phyloP scores from a whole-genome alignment of 2,797 vertebrate genomes.

The Oophaga sylvatica region DNA sequence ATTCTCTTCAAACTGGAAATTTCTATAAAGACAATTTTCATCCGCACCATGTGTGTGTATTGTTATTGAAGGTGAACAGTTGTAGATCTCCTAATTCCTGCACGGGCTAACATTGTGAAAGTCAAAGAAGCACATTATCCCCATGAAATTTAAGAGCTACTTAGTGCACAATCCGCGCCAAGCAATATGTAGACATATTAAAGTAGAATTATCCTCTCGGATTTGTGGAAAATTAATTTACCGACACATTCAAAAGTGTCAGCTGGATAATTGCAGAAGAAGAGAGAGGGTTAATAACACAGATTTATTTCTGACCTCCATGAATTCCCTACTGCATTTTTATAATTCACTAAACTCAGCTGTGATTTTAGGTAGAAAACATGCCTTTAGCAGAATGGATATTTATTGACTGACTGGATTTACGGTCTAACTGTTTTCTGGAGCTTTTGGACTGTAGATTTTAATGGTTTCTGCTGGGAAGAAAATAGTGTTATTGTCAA shows the following conservation, averaged over 20 bases:
- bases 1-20: not conserved
- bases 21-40: slow-evolving; percentile 28
- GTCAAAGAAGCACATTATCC: slow-evolving; percentile 28
- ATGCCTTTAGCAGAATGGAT: slow-evolving; percentile 35
- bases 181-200: slow-evolving; percentile 57
- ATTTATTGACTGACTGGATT: slow-evolving; percentile 1
- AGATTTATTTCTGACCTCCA: slow-evolving; percentile 49
- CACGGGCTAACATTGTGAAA: slow-evolving; percentile 53
- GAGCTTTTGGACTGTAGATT: not conserved
- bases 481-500: slow-evolving; percentile 7
- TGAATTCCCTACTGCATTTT: slow-evolving; percentile 35
- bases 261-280: slow-evolving; percentile 60
- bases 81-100: slow-evolving; percentile 50
- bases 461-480: not conserved
- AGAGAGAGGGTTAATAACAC: slow-evolving; percentile 54
- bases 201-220: slow-evolving; percentile 50
- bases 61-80: slow-evolving; percentile 52
- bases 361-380: slow-evolving; percentile 19
- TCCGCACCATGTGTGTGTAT: slow-evolving; percentile 49
- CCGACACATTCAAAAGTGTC: slow-evolving; percentile 46
- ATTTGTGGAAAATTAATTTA: slow-evolving; percentile 54
- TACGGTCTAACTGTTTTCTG: slow-evolving; percentile 1
- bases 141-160: slow-evolving; percentile 59
- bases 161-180: slow-evolving; percentile 39
- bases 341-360: slow-evolving; percentile 34